Evolutionary conservation across 2,797 vertebrate species (phyloP).

Genomic region (Dromococcyx pavoninus): DNA sequence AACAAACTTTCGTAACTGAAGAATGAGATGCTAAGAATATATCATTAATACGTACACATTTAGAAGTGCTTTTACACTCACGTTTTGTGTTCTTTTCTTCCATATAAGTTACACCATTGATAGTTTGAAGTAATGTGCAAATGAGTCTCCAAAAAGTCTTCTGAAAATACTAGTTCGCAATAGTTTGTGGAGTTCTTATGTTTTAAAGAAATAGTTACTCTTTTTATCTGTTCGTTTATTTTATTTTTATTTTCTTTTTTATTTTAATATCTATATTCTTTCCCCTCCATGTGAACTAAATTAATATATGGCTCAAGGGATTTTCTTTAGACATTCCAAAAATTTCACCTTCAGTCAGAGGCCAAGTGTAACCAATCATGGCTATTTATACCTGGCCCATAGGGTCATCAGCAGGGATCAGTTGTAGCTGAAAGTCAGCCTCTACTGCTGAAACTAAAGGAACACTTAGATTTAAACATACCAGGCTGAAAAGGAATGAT

Average conservation of each 20-base stretch:
- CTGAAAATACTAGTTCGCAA: background rate
- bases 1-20: background rate
- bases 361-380: conserved; percentile 32
- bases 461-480: background rate
- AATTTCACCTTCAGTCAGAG: conserved; percentile 2
- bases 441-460: background rate
- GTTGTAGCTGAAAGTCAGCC: background rate
- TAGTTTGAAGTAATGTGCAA: background rate
- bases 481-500: background rate
- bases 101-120: background rate
- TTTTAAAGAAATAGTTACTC: background rate
- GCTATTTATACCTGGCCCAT: background rate
- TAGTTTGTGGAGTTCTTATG: background rate
- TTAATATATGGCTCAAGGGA: conserved; percentile 10
- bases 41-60: background rate
- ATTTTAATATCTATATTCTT: background rate
- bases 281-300: background rate
- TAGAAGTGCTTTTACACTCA: background rate
- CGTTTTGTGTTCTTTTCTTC: background rate
- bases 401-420: background rate
- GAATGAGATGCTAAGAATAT: background rate
- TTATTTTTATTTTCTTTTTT: background rate
- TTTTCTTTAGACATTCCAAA: conserved; percentile 23
- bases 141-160: background rate
- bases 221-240: background rate